Conservation (phyloP, 2,888 invertebrate genomes). For the Idaea biselata region DNA sequence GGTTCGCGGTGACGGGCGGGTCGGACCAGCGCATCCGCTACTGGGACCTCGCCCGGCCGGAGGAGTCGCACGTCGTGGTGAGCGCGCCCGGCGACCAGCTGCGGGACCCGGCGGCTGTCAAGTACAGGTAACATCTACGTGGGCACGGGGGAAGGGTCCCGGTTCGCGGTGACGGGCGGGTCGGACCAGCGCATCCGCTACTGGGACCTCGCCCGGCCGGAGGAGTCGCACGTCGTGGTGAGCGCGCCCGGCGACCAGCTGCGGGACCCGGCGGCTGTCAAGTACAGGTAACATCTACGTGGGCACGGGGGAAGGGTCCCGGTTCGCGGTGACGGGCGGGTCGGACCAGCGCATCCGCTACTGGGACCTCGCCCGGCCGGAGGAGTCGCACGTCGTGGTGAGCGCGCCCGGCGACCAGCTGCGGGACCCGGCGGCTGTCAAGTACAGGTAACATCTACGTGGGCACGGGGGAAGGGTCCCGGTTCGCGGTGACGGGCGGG, state of each 20-base stretch:
- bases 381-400: constrained; percentile 89
- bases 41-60: constrained; percentile 92
- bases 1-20: constrained; percentile 91
- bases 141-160: constrained; percentile 85
- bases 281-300: constrained; percentile 82
- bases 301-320: constrained; percentile 85
- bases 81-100: constrained; percentile 81
- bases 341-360: constrained; percentile 94
- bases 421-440: constrained; percentile 62
- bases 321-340: constrained; percentile 91
- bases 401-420: constrained; percentile 81
- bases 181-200: constrained; percentile 94
- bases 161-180: constrained; percentile 91
- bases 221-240: constrained; percentile 89
- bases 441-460: constrained; percentile 82
- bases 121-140: constrained; percentile 82
- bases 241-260: constrained; percentile 81
- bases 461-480: constrained; percentile 85
- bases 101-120: constrained; percentile 62
- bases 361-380: constrained; percentile 92
- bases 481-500: constrained; percentile 91
- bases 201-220: constrained; percentile 92
- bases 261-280: constrained; percentile 62
- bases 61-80: constrained; percentile 89
- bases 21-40: constrained; percentile 94